Evolutionary conservation across 2,113 vertebrate species (phyloP), one percentile per base, ranked within the genome.

Genomic region (Vanacampus margaritifer): DNA sequence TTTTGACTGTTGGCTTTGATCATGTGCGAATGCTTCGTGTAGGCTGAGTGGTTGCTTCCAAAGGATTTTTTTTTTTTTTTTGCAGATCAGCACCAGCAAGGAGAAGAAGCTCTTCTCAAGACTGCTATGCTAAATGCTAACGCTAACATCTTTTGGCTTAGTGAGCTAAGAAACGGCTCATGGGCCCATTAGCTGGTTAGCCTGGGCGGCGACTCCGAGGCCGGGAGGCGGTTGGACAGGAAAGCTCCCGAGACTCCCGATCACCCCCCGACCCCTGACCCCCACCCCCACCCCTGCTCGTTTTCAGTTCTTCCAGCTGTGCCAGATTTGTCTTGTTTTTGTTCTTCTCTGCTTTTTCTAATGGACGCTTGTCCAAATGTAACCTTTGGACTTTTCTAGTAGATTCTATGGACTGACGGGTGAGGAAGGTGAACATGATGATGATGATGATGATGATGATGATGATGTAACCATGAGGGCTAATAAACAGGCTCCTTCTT

Each of bases 351-450:
- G 84, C 68, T 81, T 88, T 85, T 88, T 88, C 83, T 87, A 86
- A 86, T 61, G 83, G 79, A 82, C 82, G 16, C 21, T 81, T 2
- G 86, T 86, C 84, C 78, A 36, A 76, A 79, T 88, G 76, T 87
- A 86, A 87, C 81, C 79, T 86, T 72, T 80, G 88, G 85, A 86
- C 86, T 88, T 89, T 89, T 88, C 84, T 88, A 89, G 84, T 83
- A 82, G 83, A 87, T 82, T 86, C 81, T 85, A 84, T 87, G 82
- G 79, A 84, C 82, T 61, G 84, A 82, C 74, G 82, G 84, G 73
- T 58, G 67, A 85, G 83, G 71, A 76, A 62, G 78, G 80, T 66
- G 75, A 64, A 82, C 56, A 69, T 72, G 75, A 71, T 57, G 68
- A 69, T 65, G 71, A 72, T 75, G 68, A 69, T 72, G 69, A 80